A percentile compares a stretch with the other conserved stretches of the same genome.
These are phyloP conservation scores for Rutpela maculata DNA, from an alignment of 2,888 invertebrate genomes.

Conservation along the genomic window DNA sequence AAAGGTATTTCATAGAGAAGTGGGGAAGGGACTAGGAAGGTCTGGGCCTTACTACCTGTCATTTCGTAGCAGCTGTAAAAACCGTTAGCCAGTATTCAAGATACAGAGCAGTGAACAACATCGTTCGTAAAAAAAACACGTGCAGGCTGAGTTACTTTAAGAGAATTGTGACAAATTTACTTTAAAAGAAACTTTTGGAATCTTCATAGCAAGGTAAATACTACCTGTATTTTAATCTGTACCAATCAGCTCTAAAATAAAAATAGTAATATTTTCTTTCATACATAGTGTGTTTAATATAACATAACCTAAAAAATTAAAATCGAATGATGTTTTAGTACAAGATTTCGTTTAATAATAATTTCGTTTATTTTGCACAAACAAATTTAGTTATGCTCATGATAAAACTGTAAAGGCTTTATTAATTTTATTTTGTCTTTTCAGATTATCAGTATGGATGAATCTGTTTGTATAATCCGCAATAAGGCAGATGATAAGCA, in stretches of 20 bases:
- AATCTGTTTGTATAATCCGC: constrained; percentile 51
- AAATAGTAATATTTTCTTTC: constrained; percentile 37
- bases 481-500: constrained; percentile 49
- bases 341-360: no score
- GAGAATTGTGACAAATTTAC: constrained; percentile 13
- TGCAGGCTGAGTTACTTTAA: constrained; percentile 27
- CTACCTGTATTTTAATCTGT: constrained; percentile 36
- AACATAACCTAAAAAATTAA: no score
- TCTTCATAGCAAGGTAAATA: constrained; percentile 40
- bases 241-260: constrained; percentile 36
- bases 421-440: constrained; percentile 50
- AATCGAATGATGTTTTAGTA: no score
- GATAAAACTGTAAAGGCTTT: constrained; percentile 40
- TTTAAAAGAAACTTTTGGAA: constrained; percentile 24
- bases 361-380: no score
- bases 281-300: no score
- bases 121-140: constrained; percentile 23
- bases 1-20: no score
- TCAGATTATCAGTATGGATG: constrained; percentile 49
- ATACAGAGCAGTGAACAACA: constrained; percentile 25
- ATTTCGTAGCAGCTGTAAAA: constrained; percentile 12
- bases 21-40: no score
- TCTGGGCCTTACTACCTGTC: no score
- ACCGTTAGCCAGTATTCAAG: constrained; percentile 25
- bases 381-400: constrained; percentile 43